A percentile compares a stretch with the other conserved stretches of the same genome.
These are phyloP conservation scores for Scaptomyza montana DNA, from an alignment of 1,140 invertebrate species.

Conservation along the genomic window DNA sequence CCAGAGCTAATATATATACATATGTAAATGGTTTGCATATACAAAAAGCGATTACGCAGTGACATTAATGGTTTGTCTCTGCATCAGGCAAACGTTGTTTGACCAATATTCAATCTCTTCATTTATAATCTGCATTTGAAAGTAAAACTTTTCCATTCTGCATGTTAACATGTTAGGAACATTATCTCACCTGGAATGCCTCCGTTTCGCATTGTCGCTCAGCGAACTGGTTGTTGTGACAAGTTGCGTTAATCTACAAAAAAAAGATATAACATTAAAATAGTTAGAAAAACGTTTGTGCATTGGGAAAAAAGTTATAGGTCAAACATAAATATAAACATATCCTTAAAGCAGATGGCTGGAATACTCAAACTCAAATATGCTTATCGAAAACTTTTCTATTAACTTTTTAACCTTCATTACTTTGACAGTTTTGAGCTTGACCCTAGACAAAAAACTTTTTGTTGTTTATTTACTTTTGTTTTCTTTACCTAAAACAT, in stretches of 20 bases:
- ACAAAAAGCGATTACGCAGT: not conserved
- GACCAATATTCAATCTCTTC: too few species aligned
- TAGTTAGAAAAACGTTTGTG: too few species aligned
- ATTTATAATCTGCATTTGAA: too few species aligned
- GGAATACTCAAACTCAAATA: not conserved
- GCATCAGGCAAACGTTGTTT: not conserved
- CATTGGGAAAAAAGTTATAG: not conserved
- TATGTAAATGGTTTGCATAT: not conserved
- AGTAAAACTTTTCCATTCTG: too few species aligned
- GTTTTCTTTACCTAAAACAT: too few species aligned
- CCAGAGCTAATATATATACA: not conserved
- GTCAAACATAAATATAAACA: not conserved
- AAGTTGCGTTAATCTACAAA: conserved; percentile 55
- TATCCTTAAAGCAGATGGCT: not conserved
- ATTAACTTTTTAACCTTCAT: too few species aligned
- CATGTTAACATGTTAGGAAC: too few species aligned
- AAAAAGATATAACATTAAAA: not conserved
- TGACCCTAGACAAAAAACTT: too few species aligned
- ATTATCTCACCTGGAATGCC: conserved; percentile 49
- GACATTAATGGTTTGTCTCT: not conserved
- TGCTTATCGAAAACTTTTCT: too few species aligned
- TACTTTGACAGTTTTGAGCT: too few species aligned
- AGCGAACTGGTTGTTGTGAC: conserved; percentile 53
- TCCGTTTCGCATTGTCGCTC: conserved; percentile 56
- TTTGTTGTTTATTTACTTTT: too few species aligned